Evolutionary conservation across 2,888 invertebrate genomes (phyloP).

Genomic region (Linnaemya vulpina): DNA sequence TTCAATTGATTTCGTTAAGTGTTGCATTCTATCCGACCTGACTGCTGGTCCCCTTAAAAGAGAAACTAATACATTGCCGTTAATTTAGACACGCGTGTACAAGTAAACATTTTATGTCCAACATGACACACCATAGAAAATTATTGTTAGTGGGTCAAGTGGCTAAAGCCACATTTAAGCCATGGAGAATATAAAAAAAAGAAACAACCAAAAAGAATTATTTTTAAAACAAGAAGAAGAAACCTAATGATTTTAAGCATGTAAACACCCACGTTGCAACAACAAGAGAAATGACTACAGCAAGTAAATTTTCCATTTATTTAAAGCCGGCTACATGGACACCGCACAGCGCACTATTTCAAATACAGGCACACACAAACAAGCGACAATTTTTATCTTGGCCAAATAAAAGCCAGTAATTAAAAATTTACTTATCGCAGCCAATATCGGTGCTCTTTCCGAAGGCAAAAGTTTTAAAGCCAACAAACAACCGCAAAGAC

Average conservation of each 20-base stretch:
- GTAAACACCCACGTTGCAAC: constrained; percentile 48
- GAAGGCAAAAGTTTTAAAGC: neutral
- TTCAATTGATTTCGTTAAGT: no score
- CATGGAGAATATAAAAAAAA: constrained; percentile 28
- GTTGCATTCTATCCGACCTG: no score
- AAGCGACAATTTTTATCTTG: constrained; percentile 14
- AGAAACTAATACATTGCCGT: no score
- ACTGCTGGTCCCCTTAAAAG: no score
- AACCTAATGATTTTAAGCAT: constrained; percentile 36
- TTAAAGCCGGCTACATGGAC: constrained; percentile 30
- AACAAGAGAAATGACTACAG: neutral
- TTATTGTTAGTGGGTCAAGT: constrained; percentile 69
- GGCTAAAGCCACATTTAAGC: constrained; percentile 49
- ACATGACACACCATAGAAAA: constrained; percentile 52
- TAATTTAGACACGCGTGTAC: neutral
- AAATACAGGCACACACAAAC: neutral
- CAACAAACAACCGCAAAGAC: neutral
- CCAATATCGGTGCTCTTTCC: no score
- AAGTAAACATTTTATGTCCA: neutral
- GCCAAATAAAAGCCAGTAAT: constrained; percentile 15
- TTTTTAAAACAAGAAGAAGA: constrained; percentile 27
- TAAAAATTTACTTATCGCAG: constrained; percentile 9
- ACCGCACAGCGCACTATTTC: constrained; percentile 4
- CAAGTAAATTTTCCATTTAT: constrained; percentile 32
- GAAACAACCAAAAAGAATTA: constrained; percentile 3